Evolutionary conservation across 2,888 invertebrate genomes (phyloP).

Genomic region (Carpatolechia fugitivella): DNA sequence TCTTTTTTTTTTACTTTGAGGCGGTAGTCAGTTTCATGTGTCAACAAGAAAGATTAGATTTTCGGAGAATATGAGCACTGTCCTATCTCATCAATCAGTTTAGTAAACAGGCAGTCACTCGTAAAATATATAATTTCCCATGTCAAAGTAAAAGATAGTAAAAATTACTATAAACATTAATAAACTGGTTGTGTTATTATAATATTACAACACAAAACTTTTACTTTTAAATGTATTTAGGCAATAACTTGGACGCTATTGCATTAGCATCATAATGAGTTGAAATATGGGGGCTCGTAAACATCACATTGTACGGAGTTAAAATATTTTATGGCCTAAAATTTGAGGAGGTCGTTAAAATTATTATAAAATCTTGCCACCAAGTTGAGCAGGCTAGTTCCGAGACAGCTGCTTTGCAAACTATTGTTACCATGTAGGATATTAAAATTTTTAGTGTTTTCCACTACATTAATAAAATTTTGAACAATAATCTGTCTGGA

Average conservation of each 20-base stretch:
- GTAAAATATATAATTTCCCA: neutral
- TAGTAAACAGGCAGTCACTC: neutral
- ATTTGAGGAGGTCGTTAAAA: constrained; percentile 55
- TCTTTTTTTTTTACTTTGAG: constrained; percentile 32
- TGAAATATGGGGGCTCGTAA: constrained; percentile 59
- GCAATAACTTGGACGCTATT: constrained; percentile 34
- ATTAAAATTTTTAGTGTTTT: neutral
- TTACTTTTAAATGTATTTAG: constrained; percentile 33
- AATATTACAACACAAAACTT: constrained; percentile 20
- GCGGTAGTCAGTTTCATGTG: constrained; percentile 41
- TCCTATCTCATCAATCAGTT: constrained; percentile 3
- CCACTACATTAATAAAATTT: constrained; percentile 2
- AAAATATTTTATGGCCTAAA: constrained; percentile 56
- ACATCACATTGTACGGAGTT: constrained; percentile 46
- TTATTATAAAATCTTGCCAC: constrained; percentile 56
- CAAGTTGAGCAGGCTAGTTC: neutral
- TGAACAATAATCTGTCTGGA: neutral
- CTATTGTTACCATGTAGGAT: neutral
- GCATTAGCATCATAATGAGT: constrained; percentile 47
- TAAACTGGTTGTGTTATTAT: constrained; percentile 16
- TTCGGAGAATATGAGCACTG: constrained; percentile 6
- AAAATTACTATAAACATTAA: constrained; percentile 8
- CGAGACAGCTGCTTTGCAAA: neutral
- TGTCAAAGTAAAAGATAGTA: too few species aligned
- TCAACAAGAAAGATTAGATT: constrained; percentile 35